Base-by-base conservation (phyloP, 2,113 vertebrate genomes). In the Solea senegalensis region DNA sequence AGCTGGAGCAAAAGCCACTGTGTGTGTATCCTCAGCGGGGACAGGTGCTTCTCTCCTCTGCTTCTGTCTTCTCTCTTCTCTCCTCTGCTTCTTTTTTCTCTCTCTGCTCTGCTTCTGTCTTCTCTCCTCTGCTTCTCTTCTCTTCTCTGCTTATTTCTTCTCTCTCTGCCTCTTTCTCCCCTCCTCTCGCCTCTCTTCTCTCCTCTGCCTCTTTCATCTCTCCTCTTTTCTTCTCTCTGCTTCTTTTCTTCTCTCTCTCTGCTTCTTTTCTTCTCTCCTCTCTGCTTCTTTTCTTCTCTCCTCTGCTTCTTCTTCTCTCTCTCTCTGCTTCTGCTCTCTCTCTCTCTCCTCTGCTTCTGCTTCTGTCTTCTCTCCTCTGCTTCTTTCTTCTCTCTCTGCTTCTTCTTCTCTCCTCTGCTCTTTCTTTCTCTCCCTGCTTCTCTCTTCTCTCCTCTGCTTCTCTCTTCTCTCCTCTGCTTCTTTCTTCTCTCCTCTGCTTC, bases 41-140 rank as follows among this genome's bases (percentile, higher is more conserved):
- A 86, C 88, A 88, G 88, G 88, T 90, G 88, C 86, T 73, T 71
- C 80, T 81, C 61, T 65, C 58, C 45, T 7, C 72, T 58, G 75
- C 59, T 28, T 5, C 8, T 45, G 1, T 40, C 1, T 10, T 62
- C 54, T 57, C 0, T 40, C 1, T 10, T 62, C 54, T 57, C 68
- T 65, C 21, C 1, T 16, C 21, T 21, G 21, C 7, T 44, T 1
- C 28, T 43, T 11, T 54, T 8, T 5, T 51, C 46, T 21, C n/a
- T n/a, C n/a, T n/a, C n/a, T n/a, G n/a, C n/a, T n/a, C 21, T 21
- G 21, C 21, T 21, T 21, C 21, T 21, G 21, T 21, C 21, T 21
- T 1, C 21, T 21, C 21, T 21, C 21, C 21, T 21, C 21, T 21
- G 21, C 21, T 21, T 21, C 21, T 21, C 21, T 21, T 21, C 21